Base-by-base conservation (phyloP, 2,888 invertebrate species). In the Minunthozetes semirufus region DNA sequence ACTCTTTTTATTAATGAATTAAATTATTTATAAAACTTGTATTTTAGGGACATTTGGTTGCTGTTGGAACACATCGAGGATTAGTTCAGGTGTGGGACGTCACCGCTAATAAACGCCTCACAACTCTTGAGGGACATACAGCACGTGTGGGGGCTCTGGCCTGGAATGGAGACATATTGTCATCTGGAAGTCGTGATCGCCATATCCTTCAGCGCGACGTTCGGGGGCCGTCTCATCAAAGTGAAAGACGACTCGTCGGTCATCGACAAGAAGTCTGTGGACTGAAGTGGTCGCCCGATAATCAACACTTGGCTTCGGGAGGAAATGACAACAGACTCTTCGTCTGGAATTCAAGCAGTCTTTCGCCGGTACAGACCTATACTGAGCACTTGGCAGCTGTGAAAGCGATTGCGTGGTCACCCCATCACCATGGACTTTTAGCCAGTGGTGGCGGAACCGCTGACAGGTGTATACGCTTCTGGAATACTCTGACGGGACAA, bases 361-460 rank as follows among this genome's bases (percentile, higher is more conserved):
- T 90, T 4, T 88, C 89, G 3, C 96, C 97, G 0, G 91, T 96
- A 73, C 96, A 98, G 84, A 94, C 94, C 2, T 97, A 98, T 84
- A 92, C 93, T 0, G 92, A 98, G 79, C 98, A 99, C 85, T 87
- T 94, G 83, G 98, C 98, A 0, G 98, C 96, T 0, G 96, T 96
- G 13, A 99, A 97, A 84, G 98, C 98, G 0, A 95, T 98, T 79
- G 96, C 98, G 27, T 98, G 98, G 98, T 97, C 96, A 1, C 97
- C 98, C 0, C 97, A 98, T 85, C 97, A 97, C 84, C 97, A 97
- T 84, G 97, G 97, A 0, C 85, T 98, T 72, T 84, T 98, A 77
- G 97, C 97, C 0, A 93, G 93, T 53, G 98, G 98, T 63, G 98
- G 98, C n/a, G 98, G 98, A n/a, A 98, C 98, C 0, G 98, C 97